Evolutionary conservation across 1,140 invertebrate genomes (phyloP).

Genomic region (Battus philenor): DNA sequence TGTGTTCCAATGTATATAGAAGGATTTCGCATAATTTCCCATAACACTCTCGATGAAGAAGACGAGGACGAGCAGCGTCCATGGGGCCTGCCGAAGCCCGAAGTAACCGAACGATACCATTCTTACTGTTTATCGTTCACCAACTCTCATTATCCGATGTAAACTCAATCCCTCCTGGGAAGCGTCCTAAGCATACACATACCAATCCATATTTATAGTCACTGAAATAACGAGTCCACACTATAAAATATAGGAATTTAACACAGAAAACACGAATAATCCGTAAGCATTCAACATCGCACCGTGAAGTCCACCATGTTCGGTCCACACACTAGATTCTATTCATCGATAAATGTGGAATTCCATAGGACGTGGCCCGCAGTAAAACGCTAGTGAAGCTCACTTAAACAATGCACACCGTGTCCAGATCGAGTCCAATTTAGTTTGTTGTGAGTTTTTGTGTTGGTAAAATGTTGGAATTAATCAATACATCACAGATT

Average conservation of each 20-base stretch:
- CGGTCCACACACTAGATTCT: constrained; percentile 64
- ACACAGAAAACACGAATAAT: constrained; percentile 56
- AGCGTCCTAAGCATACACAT: constrained; percentile 25
- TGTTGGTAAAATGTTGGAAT: constrained; percentile 60
- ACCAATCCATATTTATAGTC: constrained; percentile 65
- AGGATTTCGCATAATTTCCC: constrained; percentile 87
- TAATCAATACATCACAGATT: constrained; percentile 76
- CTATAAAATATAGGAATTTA: constrained; percentile 43
- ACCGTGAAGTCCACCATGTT: constrained; percentile 64
- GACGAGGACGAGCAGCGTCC: constrained; percentile 78
- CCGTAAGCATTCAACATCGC: constrained; percentile 48
- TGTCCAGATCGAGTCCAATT: constrained; percentile 24
- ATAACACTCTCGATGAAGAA: constrained; percentile 87
- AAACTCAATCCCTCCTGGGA: constrained; percentile 19
- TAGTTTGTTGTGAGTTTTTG: constrained; percentile 30
- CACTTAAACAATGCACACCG: constrained; percentile 34
- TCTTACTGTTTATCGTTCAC: constrained; percentile 50
- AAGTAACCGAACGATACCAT: constrained; percentile 67
- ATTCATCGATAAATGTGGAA: constrained; percentile 74
- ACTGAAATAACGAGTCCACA: constrained; percentile 35
- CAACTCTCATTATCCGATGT: constrained; percentile 51
- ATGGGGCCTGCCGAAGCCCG: constrained; percentile 61
- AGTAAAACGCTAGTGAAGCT: constrained; percentile 37
- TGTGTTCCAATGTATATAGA: constrained; percentile 91
- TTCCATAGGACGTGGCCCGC: constrained; percentile 68